A percentile compares a stretch with the other conserved stretches of the same genome.
These are phyloP conservation scores for Octomys mimax DNA, from an alignment of 2,797 vertebrate genomes.

Conservation along the genomic window DNA sequence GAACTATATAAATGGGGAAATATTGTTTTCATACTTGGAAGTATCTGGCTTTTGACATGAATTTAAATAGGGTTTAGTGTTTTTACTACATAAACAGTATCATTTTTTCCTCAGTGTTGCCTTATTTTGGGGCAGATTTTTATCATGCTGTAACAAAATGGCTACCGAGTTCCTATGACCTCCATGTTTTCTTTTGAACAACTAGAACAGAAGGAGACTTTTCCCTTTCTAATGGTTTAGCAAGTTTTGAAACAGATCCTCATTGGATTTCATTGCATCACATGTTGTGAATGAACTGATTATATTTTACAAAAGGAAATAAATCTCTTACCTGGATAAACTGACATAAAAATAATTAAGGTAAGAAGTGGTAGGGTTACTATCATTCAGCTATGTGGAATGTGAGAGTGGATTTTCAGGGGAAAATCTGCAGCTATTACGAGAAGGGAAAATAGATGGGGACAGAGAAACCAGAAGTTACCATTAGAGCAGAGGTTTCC, in stretches of 20 bases:
- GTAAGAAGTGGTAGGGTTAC: neutral
- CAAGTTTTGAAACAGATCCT: neutral
- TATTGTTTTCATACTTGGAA: neutral
- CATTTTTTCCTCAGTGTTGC: neutral
- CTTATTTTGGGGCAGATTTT: conserved; percentile 5
- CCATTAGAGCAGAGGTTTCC: neutral
- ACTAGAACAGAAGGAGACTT: neutral
- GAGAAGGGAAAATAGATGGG: neutral
- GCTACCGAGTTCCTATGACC: neutral
- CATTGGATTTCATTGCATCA: neutral
- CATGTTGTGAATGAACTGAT: neutral
- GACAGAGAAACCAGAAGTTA: neutral
- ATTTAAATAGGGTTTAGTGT: conserved; percentile 35
- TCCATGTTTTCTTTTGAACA: conserved; percentile 15
- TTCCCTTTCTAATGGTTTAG: neutral
- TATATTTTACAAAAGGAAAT: neutral
- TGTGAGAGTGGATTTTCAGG: neutral
- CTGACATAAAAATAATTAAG: neutral
- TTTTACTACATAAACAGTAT: conserved; percentile 15
- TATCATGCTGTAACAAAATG: neutral
- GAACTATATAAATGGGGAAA: neutral
- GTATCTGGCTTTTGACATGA: neutral
- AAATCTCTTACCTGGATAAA: neutral
- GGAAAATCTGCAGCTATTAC: neutral
- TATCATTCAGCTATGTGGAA: neutral